Evolutionary conservation across 2,113 vertebrate species (phyloP).

Genomic region (Numenius arquata): DNA sequence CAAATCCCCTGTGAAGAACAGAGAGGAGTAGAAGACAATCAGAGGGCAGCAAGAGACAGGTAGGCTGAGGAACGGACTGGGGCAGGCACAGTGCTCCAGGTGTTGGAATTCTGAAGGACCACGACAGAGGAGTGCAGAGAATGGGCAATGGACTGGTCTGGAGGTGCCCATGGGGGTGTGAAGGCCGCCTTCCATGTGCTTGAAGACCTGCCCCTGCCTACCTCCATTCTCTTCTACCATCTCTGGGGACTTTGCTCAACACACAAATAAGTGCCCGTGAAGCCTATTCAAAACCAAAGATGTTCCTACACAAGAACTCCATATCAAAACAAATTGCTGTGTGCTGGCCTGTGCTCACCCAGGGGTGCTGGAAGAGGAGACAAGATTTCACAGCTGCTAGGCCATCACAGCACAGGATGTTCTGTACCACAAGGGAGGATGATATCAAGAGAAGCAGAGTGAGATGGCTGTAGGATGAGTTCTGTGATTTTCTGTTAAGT

Average conservation of each 20-base stretch:
- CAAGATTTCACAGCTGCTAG: not conserved
- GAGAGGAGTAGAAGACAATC: not conserved
- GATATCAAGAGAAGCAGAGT: too few species aligned
- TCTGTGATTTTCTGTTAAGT: not conserved
- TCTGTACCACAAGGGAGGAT: not conserved
- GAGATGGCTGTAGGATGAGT: not conserved
- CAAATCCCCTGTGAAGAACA: not conserved
- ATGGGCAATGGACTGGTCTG: not conserved
- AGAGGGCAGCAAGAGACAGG: not conserved
- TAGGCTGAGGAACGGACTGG: not conserved
- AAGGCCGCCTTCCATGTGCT: not conserved
- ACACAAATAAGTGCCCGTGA: not conserved
- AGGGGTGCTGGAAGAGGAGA: not conserved
- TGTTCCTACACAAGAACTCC: not conserved
- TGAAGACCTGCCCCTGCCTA: not conserved
- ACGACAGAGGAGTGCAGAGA: not conserved
- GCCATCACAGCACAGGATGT: not conserved
- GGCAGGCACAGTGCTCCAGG: not conserved
- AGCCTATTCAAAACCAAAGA: not conserved
- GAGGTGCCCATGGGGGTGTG: rapidly evolving
- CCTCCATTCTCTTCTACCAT: not conserved
- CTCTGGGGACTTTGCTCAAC: not conserved
- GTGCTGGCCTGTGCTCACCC: not conserved
- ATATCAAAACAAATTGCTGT: not conserved
- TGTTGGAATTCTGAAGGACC: not conserved